A percentile compares a stretch with the other conserved stretches of the same genome.
Evolutionary conservation across 2,888 invertebrate genomes (phyloP).

Genomic region (Lagria hirta): DNA sequence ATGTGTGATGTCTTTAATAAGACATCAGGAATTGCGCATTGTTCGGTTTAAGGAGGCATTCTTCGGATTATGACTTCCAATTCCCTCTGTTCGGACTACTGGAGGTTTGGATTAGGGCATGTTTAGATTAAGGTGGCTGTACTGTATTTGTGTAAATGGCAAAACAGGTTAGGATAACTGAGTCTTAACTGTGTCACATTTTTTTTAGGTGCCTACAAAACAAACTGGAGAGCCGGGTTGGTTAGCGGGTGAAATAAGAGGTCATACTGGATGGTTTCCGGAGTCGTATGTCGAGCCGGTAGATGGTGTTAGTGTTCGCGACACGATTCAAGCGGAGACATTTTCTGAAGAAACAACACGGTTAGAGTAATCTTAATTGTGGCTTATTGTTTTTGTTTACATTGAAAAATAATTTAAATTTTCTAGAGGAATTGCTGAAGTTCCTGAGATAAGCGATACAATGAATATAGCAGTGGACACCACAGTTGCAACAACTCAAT

Average conservation of each 20-base stretch:
- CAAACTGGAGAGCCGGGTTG: slow-evolving; percentile 97
- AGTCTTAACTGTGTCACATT: too few relatives aligned
- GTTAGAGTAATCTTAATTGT: slow-evolving; percentile 61
- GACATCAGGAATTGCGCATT: too few relatives aligned
- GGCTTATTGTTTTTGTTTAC: slow-evolving; percentile 10
- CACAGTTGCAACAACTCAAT: slow-evolving; percentile 16
- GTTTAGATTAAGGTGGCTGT: too few relatives aligned
- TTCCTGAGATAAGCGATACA: slow-evolving; percentile 58
- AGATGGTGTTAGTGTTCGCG: slow-evolving; percentile 53
- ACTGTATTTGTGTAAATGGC: too few relatives aligned
- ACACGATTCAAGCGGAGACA: slow-evolving; percentile 40
- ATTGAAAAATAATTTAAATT: too few relatives aligned
- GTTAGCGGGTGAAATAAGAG: slow-evolving; percentile 89
- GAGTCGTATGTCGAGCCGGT: slow-evolving; percentile 90
- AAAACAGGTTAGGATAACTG: too few relatives aligned
- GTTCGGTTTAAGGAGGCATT: too few relatives aligned
- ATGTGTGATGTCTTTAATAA: too few relatives aligned
- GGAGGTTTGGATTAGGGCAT: too few relatives aligned
- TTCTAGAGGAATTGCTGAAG: slow-evolving; percentile 77
- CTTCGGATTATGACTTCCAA: too few relatives aligned
- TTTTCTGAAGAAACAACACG: slow-evolving; percentile 41
- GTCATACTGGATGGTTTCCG: slow-evolving; percentile 94
- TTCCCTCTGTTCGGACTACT: too few relatives aligned
- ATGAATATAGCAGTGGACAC: slow-evolving; percentile 18
- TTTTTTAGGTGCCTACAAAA: slow-evolving; percentile 63